Evolutionary conservation across 2,888 invertebrate species (phyloP), one percentile per base, ranked within the genome.

Genomic region (Fissipunctia ypsillon): DNA sequence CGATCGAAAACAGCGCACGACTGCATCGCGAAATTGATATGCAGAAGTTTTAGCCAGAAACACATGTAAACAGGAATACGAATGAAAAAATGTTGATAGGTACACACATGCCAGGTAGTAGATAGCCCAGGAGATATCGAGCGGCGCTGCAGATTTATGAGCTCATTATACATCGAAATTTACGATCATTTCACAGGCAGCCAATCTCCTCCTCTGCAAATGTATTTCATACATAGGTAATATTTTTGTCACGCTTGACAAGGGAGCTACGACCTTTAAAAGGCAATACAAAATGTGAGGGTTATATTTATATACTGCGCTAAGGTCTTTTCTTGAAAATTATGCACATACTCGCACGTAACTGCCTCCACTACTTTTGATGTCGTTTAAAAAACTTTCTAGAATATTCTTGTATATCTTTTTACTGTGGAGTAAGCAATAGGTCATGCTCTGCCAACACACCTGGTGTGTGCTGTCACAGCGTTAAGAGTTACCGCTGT

Each of bases 91-190:
- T 67, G 57, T 81, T 66, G 76, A 59, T 59, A 68, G 60, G 57
- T 45, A 83, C 56, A 25, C 63, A 73, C 35, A 66, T 59, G 25
- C 54, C 78, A 84, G 84, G 84, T 80, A 77, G 84, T 80, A 77
- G 68, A 74, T 52, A 83, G 71, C 69, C 61, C 66, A 56, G 52
- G 68, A 81, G 74, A 84, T 84, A 84, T 83, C 69, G 79, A 85
- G 73, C 75, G 70, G 63, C 63, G 73, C 71, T 48, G 54, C 61
- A 73, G 82, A 83, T 84, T 83, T 85, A 83, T 84, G 85, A 84
- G 75, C 83, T 83, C 85, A 83, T 83, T 83, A 83, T 84, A 83
- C 83, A 83, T 84, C 83, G 79, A 83, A 84, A 83, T 84, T 85
- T 84, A 84, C 85, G 85, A 84, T 82, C 85, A 84, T 76, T 84